Evolutionary conservation across 2,888 invertebrate genomes (phyloP).

Genomic region (Melipona beecheii): DNA sequence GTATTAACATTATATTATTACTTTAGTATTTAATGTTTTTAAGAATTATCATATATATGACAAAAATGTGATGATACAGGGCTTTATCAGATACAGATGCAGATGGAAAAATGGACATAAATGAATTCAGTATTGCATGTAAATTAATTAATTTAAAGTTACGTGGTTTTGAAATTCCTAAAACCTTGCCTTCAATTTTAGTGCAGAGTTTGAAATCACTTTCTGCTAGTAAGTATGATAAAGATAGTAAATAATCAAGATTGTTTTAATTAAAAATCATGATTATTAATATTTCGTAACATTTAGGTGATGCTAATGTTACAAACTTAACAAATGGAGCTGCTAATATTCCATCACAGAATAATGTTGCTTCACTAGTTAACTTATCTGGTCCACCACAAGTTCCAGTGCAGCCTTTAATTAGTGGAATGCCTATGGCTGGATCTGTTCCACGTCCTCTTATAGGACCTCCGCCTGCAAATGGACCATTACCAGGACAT

Average conservation of each 20-base stretch:
- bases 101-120: constrained; percentile 98
- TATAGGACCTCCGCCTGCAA: constrained; percentile 69
- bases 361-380: constrained; percentile 66
- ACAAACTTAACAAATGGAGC: constrained; percentile 62
- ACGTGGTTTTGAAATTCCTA: constrained; percentile 95
- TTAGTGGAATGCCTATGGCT: constrained; percentile 62
- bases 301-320: constrained; percentile 49
- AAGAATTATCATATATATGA: not conserved
- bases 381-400: constrained; percentile 65
- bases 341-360: constrained; percentile 49
- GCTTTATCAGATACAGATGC: constrained; percentile 96
- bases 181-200: constrained; percentile 91
- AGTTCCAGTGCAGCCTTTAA: constrained; percentile 62
- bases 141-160: constrained; percentile 97
- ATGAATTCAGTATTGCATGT: constrained; percentile 99
- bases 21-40: constrained; percentile 11
- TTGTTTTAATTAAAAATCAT: not conserved
- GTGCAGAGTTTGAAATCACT: constrained; percentile 87
- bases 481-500: constrained; percentile 66
- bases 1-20: constrained; percentile 85
- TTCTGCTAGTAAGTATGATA: constrained; percentile 83
- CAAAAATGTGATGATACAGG: constrained; percentile 84
- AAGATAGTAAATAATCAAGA: not conserved
- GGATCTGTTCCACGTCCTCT: constrained; percentile 70
- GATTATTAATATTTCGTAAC: not conserved